Percentiles rank a stretch among this genome's conserved stretches.
Conservation (phyloP, 2,888 invertebrate species). For the Liodrosophila aerea region DNA sequence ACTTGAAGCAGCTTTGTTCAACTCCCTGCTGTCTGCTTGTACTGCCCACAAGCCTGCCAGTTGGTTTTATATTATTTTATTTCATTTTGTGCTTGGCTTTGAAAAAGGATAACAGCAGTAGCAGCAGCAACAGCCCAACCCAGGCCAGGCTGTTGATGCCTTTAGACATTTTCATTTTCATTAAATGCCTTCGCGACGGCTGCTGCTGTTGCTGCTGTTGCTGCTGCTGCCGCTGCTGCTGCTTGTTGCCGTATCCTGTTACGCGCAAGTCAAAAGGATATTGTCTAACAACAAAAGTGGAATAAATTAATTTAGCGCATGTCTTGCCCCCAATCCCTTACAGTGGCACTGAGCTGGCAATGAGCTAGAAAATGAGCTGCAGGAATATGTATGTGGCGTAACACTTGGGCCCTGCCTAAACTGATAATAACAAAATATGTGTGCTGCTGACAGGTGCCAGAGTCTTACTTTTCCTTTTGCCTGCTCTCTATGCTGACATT, state of each 20-base stretch:
- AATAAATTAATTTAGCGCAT: constrained; percentile 80
- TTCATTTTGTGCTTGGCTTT: constrained; percentile 46
- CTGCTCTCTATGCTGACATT: constrained; percentile 44
- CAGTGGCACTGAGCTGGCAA: constrained; percentile 55
- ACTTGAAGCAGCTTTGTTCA: constrained; percentile 64
- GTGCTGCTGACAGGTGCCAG: constrained; percentile 71
- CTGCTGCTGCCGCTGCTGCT: constrained; percentile 15
- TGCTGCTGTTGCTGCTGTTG: constrained; percentile 14
- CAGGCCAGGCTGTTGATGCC: constrained; percentile 46
- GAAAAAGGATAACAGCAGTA: constrained; percentile 65
- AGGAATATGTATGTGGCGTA: constrained; percentile 52
- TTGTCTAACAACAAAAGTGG: constrained; percentile 75
- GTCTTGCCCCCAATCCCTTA: constrained; percentile 43
- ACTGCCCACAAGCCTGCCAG: not conserved
- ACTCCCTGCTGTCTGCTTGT: not conserved
- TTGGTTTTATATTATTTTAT: constrained; percentile 67
- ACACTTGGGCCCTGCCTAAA: constrained; percentile 41
- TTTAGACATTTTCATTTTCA: constrained; percentile 77
- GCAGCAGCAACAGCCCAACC: not conserved
- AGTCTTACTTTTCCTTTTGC: constrained; percentile 15
- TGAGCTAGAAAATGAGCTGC: constrained; percentile 78
- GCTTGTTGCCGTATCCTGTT: constrained; percentile 48
- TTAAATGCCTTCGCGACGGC: constrained; percentile 62
- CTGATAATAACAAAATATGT: constrained; percentile 76
- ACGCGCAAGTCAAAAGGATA: constrained; percentile 67